Evolutionary conservation across 2,888 invertebrate species (phyloP), one percentile per base, ranked within the genome.

Genomic region (Thymelicus sylvestris): DNA sequence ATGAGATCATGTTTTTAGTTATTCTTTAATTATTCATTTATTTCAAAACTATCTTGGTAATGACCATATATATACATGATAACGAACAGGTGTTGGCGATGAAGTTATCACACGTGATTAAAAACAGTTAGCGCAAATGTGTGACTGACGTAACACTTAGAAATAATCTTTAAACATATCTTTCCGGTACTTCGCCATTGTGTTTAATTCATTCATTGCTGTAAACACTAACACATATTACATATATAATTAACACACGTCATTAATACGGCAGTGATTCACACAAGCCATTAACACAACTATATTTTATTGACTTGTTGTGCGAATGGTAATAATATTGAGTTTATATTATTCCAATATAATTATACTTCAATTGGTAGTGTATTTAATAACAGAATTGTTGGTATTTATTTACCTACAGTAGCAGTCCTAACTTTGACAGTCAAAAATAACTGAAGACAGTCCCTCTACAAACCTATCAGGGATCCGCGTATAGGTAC

Each of bases 261-360:
- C 44, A 12, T 44, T 44, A 44, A 44, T 8, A 10, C 44, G 8
- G 8, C 12, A 44, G 8, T 44, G 4, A 44, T 44, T 12, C 8
- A 44, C 44, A 44, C 31, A 31, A 31, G 31, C 12, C 44, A 44
- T 44, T 44, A 44, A 12, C 44, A 52, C 8, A n/a, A 12, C 15
- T 52, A n/a, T 19, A 7, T 52, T 52, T 52, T 19, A 52, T 52
- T 52, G 50, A 52, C 15, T 52, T 52, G 50, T 52, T 52, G 8
- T 19, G 8, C 8, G 7, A 52, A 19, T 19, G 50, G 12, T 44
- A 52, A 7, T 15, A 15, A 19, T 19, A 52, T 52, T 52, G 7
- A 8, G 15, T 52, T 52, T n/a, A 19, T 3, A 15, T 7, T 8
- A 31, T 31, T 31, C 31, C 5, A 31, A 31, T 31, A 5, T 31